These are phyloP conservation scores for Tarsius wallacei DNA, from an alignment of 2,797 vertebrate genomes.

Conservation along the genomic window DNA sequence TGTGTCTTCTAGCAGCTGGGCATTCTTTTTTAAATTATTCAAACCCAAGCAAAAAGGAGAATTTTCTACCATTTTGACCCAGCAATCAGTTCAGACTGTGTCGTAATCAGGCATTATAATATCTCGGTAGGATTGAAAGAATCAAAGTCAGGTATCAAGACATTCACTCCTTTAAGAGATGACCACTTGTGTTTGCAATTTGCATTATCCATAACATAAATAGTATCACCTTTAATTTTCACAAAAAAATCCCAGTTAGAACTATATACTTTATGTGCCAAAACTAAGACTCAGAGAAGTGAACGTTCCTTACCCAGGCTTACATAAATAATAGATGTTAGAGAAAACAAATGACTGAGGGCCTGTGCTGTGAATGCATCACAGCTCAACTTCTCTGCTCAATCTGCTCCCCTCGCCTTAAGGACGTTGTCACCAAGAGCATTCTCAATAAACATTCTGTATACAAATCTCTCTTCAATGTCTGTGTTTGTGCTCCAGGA, in stretches of 20 bases:
- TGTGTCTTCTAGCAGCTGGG: neutral
- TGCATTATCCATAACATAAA: neutral
- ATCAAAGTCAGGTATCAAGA: neutral
- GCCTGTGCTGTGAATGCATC: neutral
- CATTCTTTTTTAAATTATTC: neutral
- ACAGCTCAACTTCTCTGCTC: neutral
- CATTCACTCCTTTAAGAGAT: neutral
- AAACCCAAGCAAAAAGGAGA: neutral
- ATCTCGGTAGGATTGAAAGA: neutral
- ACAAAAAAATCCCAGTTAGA: neutral
- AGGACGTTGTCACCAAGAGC: neutral
- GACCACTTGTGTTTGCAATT: neutral
- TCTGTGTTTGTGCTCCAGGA: neutral
- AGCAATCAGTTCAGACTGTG: neutral
- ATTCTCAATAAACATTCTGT: neutral
- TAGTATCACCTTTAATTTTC: neutral
- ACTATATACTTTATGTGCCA: neutral
- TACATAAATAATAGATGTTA: neutral
- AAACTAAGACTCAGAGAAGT: neutral
- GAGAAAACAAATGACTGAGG: neutral
- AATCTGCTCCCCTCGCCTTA: neutral
- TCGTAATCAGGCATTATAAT: neutral
- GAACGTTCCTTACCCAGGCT: neutral
- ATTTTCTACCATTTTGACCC: neutral
- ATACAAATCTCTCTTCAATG: neutral